These are phyloP conservation scores for Mimumesa dahlbomi DNA, from an alignment of 2,888 invertebrate species.

Conservation along the genomic window DNA sequence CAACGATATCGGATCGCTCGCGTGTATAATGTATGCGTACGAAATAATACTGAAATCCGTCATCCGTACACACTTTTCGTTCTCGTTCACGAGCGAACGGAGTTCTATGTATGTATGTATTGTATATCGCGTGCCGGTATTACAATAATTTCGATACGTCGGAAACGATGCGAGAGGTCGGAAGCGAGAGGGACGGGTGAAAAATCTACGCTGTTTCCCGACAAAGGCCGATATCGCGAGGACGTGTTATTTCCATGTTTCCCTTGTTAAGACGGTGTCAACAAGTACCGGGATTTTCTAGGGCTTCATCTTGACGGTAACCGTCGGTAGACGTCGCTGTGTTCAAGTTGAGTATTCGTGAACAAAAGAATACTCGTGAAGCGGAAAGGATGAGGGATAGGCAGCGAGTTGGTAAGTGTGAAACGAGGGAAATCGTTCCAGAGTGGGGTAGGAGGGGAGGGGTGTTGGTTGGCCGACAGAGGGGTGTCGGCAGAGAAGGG, in stretches of 20 bases:
- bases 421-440: conserved; percentile 54
- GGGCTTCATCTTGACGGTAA: conserved; percentile 1
- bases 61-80: too few relatives aligned
- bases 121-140: too few relatives aligned
- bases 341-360: conserved; percentile 28
- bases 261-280: conserved; percentile 32
- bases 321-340: not conserved
- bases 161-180: not conserved
- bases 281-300: conserved; percentile 29
- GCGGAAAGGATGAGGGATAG: conserved; percentile 34
- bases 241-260: conserved; percentile 14
- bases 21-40: too few relatives aligned
- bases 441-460: not conserved
- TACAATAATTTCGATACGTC: not conserved
- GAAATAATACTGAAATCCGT: too few relatives aligned
- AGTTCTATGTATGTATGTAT: too few relatives aligned
- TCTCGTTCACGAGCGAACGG: too few relatives aligned
- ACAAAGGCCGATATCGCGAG: conserved; percentile 27
- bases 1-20: too few relatives aligned
- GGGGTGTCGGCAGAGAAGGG: not conserved
- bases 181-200: not conserved
- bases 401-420: conserved; percentile 47
- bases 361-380: conserved; percentile 49
- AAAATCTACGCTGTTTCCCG: conserved; percentile 7
- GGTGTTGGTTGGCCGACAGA: conserved; percentile 20